A percentile compares a stretch with the other conserved stretches of the same genome.
phyloP scores from a whole-genome alignment of 2,113 vertebrate genomes.

The Polypterus senegalus region DNA sequence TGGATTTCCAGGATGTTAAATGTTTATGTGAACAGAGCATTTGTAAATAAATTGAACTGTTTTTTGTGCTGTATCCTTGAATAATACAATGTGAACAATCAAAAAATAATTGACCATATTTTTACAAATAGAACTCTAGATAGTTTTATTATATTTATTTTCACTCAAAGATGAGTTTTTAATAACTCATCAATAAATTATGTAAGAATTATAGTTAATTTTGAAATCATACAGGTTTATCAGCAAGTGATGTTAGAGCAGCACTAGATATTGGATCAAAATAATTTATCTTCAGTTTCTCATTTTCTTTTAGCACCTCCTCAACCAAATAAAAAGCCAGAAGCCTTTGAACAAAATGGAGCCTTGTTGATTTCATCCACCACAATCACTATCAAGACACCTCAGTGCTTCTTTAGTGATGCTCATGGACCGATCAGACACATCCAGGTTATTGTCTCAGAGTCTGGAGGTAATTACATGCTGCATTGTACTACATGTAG shows the following conservation, averaged over 20 bases:
- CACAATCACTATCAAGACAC: slow-evolving; percentile 81
- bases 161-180: background rate
- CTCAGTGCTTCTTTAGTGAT: slow-evolving; percentile 85
- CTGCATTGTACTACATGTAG: slow-evolving; percentile 18
- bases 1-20: too few relatives aligned
- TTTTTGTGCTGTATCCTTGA: too few relatives aligned
- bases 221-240: background rate
- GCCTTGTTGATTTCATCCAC: slow-evolving; percentile 69
- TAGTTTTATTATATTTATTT: background rate
- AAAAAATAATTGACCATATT: too few relatives aligned
- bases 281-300: slow-evolving; percentile 14
- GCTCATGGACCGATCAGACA: slow-evolving; percentile 81
- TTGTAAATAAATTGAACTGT: too few relatives aligned
- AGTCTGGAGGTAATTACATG: slow-evolving; percentile 68
- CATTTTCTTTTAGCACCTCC: slow-evolving; percentile 55
- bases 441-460: slow-evolving; percentile 84
- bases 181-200: background rate
- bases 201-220: background rate
- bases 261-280: background rate
- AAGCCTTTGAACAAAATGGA: slow-evolving; percentile 56
- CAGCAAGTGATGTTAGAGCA: background rate
- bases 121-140: background rate
- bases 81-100: too few relatives aligned
- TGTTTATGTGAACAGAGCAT: too few relatives aligned
- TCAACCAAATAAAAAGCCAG: slow-evolving; percentile 65